These are phyloP conservation scores for Acanthosoma haemorrhoidale DNA, from an alignment of 2,888 invertebrate genomes.

Conservation along the genomic window DNA sequence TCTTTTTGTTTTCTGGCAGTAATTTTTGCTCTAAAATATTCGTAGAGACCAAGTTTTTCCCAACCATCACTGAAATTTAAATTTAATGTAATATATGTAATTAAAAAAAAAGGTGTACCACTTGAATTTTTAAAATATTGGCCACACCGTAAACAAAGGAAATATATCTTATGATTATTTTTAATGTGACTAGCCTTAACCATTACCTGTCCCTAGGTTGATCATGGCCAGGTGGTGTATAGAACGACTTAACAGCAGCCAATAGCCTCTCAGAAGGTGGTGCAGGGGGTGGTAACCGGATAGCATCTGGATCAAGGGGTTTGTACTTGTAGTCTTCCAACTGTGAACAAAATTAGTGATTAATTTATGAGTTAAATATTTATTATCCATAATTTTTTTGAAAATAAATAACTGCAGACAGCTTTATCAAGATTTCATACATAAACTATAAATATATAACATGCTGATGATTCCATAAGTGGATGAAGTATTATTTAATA, in stretches of 20 bases:
- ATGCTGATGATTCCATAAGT: no score
- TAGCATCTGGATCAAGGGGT: conserved; percentile 80
- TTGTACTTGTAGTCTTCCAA: conserved; percentile 86
- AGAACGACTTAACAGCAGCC: conserved; percentile 93
- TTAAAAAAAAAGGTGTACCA: background rate
- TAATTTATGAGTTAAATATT: no score
- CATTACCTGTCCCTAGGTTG: conserved; percentile 82
- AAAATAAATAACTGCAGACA: no score
- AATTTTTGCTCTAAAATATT: conserved; percentile 96
- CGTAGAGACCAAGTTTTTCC: conserved; percentile 95
- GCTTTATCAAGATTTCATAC: no score
- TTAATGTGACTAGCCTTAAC: no score
- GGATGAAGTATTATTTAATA: no score
- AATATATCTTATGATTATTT: conserved; percentile 26
- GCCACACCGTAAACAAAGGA: no score
- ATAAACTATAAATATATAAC: no score
- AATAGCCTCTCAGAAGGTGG: conserved; percentile 89
- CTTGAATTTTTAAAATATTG: background rate
- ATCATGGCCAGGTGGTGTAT: conserved; percentile 89
- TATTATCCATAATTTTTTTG: no score
- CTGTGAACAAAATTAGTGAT: conserved; percentile 46
- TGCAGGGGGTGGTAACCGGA: conserved; percentile 89
- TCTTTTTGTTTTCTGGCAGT: conserved; percentile 82
- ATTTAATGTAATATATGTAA: background rate
- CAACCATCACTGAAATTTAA: conserved; percentile 68